Conservation (phyloP, 2,797 vertebrate species). For the Smutsia temminckii region DNA sequence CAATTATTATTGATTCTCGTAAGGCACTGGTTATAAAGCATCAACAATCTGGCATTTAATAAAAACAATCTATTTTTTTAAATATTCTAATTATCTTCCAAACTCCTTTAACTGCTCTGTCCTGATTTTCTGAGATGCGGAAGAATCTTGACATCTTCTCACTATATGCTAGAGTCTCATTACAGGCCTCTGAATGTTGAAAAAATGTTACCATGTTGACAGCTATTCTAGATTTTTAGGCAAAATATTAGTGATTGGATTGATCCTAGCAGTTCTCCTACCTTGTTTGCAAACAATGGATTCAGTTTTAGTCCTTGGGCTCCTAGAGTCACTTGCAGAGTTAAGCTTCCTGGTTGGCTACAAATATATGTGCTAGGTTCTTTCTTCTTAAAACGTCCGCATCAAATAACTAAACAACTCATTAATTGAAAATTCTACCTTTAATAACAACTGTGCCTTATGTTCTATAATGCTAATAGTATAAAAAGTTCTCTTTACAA, state of each 20-base stretch:
- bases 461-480: background rate
- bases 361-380: background rate
- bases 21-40: background rate
- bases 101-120: background rate
- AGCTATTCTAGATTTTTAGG: background rate
- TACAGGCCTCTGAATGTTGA: background rate
- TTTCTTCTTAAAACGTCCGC: background rate
- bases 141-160: background rate
- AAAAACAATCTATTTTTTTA: background rate
- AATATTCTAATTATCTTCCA: background rate
- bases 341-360: background rate
- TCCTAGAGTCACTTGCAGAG: background rate
- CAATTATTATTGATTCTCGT: background rate
- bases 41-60: background rate
- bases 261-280: background rate
- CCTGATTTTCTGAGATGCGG: background rate
- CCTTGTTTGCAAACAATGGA: background rate
- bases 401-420: background rate
- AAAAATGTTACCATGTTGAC: background rate
- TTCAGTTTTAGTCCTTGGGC: background rate
- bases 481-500: background rate
- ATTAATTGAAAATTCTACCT: background rate
- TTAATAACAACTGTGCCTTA: background rate
- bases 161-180: background rate
- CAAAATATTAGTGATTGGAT: conserved; percentile 9